phyloP scores from a whole-genome alignment of 2,113 vertebrate genomes.

The Notarius lentiginosus region DNA sequence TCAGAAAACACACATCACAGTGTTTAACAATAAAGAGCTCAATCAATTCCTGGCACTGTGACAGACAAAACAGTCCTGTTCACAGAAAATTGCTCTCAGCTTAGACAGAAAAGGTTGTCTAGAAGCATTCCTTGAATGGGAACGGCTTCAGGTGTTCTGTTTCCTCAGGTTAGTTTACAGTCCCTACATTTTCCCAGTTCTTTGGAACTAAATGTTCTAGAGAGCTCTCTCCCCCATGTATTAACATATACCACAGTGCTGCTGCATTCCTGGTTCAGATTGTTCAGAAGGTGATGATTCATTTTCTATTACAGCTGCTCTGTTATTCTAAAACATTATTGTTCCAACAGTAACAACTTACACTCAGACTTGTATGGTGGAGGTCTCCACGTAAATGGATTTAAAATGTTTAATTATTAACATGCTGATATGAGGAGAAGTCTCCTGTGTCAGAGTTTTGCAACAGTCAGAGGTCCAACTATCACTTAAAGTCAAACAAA shows the following conservation, averaged over 20 bases:
- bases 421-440: neutral
- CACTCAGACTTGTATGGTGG: neutral
- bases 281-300: neutral
- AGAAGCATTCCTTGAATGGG: conserved; percentile 29
- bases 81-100: conserved; percentile 43
- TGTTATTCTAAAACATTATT: neutral
- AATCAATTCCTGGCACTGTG: conserved; percentile 30
- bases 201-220: neutral
- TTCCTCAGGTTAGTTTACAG: conserved; percentile 6
- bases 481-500: neutral
- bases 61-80: conserved; percentile 33
- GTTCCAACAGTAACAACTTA: neutral
- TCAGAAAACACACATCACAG: conserved; percentile 3
- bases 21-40: conserved; percentile 43
- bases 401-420: neutral
- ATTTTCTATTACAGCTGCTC: neutral
- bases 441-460: neutral
- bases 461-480: neutral
- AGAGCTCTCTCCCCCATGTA: neutral
- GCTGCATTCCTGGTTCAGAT: neutral
- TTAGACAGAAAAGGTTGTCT: conserved; percentile 30
- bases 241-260: neutral
- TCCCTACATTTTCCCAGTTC: neutral
- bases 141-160: conserved; percentile 15
- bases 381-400: neutral